phyloP scores from a whole-genome alignment of 53 echinoderm and acorn worm species.

The Holothuria leucospilota region DNA sequence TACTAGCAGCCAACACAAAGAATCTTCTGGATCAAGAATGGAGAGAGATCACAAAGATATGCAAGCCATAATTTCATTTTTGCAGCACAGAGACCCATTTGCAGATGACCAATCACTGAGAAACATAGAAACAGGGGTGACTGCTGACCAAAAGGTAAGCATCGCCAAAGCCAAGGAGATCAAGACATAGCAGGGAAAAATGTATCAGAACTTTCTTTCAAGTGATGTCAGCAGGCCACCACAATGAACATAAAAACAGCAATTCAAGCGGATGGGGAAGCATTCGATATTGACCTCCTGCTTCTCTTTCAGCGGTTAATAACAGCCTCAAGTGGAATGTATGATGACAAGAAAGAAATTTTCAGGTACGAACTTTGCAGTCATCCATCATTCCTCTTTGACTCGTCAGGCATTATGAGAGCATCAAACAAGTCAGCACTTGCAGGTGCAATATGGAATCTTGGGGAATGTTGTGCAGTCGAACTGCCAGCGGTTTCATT shows the following conservation, averaged over 20 bases:
- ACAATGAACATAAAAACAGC: constrained; percentile 31
- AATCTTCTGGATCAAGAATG: constrained; percentile 23
- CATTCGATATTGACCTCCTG: constrained; percentile 29
- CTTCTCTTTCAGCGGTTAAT: constrained; percentile 52
- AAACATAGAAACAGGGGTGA: constrained; percentile 43
- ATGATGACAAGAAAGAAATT: constrained; percentile 6
- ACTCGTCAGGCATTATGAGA: constrained; percentile 11
- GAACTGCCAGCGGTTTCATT: constrained; percentile 10
- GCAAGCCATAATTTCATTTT: constrained; percentile 11
- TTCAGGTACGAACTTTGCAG: constrained; percentile 28
- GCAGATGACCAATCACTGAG: constrained; percentile 28
- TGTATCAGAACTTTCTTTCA: constrained; percentile 9
- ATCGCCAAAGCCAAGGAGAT: constrained; percentile 19
- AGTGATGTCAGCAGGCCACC: background rate
- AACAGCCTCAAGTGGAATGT: background rate
- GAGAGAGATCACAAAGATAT: constrained; percentile 30
- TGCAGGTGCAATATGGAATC: constrained; percentile 49
- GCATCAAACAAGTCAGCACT: constrained; percentile 16
- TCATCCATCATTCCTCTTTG: constrained; percentile 50
- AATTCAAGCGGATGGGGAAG: background rate
- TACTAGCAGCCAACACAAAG: constrained; percentile 47
- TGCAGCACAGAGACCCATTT: constrained; percentile 51
- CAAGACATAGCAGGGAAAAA: constrained; percentile 24
- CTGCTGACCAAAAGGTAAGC: constrained; percentile 25
- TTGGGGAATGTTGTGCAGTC: constrained; percentile 22